Percentiles rank a stretch among this genome's conserved stretches.
These are phyloP conservation scores for Oryzias curvinotus DNA, from an alignment of 2,113 vertebrate genomes.

Conservation along the genomic window DNA sequence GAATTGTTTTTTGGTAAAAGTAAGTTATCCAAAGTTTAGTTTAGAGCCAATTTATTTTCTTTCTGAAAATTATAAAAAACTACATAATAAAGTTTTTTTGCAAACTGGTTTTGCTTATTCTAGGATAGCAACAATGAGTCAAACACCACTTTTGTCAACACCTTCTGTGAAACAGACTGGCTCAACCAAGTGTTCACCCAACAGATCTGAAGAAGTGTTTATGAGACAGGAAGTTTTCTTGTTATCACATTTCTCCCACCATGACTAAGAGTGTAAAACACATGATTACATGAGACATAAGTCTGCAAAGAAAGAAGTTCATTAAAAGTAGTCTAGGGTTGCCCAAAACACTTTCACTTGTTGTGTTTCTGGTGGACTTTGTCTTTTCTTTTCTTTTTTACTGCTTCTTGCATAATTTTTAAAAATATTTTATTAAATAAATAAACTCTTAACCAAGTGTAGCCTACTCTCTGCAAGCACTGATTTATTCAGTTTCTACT, in stretches of 20 bases:
- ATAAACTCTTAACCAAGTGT: too few relatives aligned
- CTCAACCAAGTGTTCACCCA: constrained; percentile 3
- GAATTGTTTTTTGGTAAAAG: too few relatives aligned
- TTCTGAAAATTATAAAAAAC: too few relatives aligned
- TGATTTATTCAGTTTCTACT: too few relatives aligned
- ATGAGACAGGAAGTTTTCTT: constrained; percentile 13
- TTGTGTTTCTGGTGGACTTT: background rate
- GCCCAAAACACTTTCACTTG: background rate
- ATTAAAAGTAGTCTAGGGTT: too few relatives aligned
- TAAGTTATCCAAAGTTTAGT: too few relatives aligned
- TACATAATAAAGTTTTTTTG: background rate
- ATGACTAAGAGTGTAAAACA: constrained; percentile 13
- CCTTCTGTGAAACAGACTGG: constrained; percentile 9
- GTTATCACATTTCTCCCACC: constrained; percentile 17
- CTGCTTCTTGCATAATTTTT: too few relatives aligned
- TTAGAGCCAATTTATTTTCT: too few relatives aligned
- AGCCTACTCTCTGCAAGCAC: too few relatives aligned
- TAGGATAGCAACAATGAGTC: background rate
- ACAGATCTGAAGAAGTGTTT: constrained; percentile 2
- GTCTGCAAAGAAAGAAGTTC: background rate
- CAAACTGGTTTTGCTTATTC: background rate
- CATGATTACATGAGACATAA: background rate
- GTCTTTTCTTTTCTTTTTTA: too few relatives aligned
- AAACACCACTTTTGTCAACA: constrained; percentile 21
- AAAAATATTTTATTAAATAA: too few relatives aligned